Percentiles rank a stretch among this genome's conserved stretches.
Evolutionary conservation across 64 coral and sea anemone genomes (phyloP).

Genomic region (Pocillopora verrucosa): DNA sequence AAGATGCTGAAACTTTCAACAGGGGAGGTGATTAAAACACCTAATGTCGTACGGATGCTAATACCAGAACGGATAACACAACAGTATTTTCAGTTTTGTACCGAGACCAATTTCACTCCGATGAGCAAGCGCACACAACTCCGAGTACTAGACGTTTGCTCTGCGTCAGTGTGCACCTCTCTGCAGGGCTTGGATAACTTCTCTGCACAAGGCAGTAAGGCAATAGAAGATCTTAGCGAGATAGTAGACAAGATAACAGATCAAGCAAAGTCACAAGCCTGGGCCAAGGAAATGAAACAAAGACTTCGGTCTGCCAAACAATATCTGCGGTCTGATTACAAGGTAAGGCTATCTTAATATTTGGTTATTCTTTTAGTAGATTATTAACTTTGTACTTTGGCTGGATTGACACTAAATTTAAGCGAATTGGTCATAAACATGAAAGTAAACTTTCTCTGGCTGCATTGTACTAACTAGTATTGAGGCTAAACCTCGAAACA

Average conservation of each 20-base stretch:
- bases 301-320: slow-evolving; percentile 14
- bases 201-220: slow-evolving; percentile 32
- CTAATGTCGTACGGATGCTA: slow-evolving; percentile 44
- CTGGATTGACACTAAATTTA: no score
- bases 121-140: slow-evolving; percentile 45
- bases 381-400: no score
- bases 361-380: neutral
- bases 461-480: no score
- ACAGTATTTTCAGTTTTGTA: slow-evolving; percentile 29
- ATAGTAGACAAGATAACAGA: slow-evolving; percentile 47
- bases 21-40: slow-evolving; percentile 17
- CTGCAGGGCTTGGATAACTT: slow-evolving; percentile 52
- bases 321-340: slow-evolving; percentile 35
- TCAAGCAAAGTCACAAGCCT: slow-evolving; percentile 6
- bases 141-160: slow-evolving; percentile 37
- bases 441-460: no score
- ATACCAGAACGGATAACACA: slow-evolving; percentile 43
- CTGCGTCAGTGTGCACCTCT: slow-evolving; percentile 28
- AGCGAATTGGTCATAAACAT: neutral
- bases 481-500: no score
- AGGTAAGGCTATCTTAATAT: slow-evolving; percentile 7
- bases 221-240: slow-evolving; percentile 18
- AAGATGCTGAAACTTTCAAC: slow-evolving; percentile 50
- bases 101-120: slow-evolving; percentile 15
- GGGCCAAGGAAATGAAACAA: slow-evolving; percentile 39